Conservation (phyloP, 2,797 vertebrate species). For the Melanitta fusca region DNA sequence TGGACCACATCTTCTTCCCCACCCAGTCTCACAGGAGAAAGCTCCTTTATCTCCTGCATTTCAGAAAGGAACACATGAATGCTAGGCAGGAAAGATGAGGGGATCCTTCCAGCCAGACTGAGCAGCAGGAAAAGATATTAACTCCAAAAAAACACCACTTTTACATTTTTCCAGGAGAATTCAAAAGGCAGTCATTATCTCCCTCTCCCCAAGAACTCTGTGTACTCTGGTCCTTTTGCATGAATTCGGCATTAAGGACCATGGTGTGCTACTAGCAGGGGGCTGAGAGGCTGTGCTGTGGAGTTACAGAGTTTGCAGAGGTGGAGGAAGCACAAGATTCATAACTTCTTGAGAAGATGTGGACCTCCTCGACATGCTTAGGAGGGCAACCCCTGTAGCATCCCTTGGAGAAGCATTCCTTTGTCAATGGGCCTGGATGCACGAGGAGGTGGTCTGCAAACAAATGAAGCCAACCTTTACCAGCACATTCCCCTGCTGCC, state of each 20-base stretch:
- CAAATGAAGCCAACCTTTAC: not conserved
- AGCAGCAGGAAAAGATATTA: slow-evolving; percentile 53
- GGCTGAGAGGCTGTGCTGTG: fast-evolving
- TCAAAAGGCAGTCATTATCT: slow-evolving; percentile 2
- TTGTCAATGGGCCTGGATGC: not conserved
- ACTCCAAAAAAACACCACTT: not conserved
- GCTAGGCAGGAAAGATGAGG: not conserved
- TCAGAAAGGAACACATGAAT: not conserved
- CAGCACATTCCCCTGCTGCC: not conserved
- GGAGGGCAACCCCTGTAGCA: not conserved
- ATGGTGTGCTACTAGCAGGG: not conserved
- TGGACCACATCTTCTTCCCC: not conserved
- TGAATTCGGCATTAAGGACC: not conserved
- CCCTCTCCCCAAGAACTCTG: not conserved
- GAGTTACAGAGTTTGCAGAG: not conserved
- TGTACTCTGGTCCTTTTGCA: not conserved
- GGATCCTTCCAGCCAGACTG: slow-evolving; percentile 22
- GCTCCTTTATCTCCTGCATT: not conserved
- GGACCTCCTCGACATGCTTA: not conserved
- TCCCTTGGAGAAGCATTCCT: not conserved
- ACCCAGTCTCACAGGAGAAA: not conserved
- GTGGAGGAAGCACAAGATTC: not conserved
- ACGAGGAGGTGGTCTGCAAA: not conserved
- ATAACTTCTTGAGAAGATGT: not conserved
- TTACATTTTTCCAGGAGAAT: not conserved